These are phyloP conservation scores for Henricia sp. DNA, from an alignment of 53 echinoderm and acorn worm species.

Conservation along the genomic window DNA sequence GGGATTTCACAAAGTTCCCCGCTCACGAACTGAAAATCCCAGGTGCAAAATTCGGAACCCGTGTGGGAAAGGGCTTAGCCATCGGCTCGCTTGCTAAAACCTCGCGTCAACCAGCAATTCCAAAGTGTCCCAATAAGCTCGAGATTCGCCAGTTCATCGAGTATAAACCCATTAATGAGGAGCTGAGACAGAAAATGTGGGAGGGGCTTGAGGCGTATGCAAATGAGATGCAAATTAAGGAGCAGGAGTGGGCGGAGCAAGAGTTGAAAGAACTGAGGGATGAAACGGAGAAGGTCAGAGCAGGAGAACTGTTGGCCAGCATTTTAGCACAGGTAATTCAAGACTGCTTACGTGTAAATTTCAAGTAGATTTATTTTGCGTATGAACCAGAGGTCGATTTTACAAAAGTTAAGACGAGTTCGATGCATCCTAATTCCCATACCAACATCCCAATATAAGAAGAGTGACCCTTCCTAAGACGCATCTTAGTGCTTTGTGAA, in stretches of 20 bases:
- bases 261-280: slow-evolving; percentile 83
- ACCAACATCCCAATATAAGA: too few species aligned
- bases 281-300: slow-evolving; percentile 80
- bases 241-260: slow-evolving; percentile 52
- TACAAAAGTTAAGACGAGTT: too few species aligned
- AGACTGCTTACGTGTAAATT: too few species aligned
- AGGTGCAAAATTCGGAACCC: slow-evolving; percentile 87
- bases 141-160: slow-evolving; percentile 89
- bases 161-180: slow-evolving; percentile 72
- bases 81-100: slow-evolving; percentile 65
- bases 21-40: slow-evolving; percentile 72
- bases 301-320: slow-evolving; percentile 89
- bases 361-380: too few species aligned
- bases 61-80: slow-evolving; percentile 89
- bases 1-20: slow-evolving; percentile 85
- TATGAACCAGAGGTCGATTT: too few species aligned
- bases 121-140: slow-evolving; percentile 77
- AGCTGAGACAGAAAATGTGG: slow-evolving; percentile 78
- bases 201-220: slow-evolving; percentile 84
- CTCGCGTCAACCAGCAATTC: slow-evolving; percentile 52
- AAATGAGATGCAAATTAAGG: slow-evolving; percentile 70
- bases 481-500: too few species aligned
- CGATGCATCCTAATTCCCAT: too few species aligned
- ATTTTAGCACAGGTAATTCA: slow-evolving; percentile 80
- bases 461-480: too few species aligned